phyloP scores from a whole-genome alignment of 2,797 vertebrate species.

The Scyliorhinus canicula region DNA sequence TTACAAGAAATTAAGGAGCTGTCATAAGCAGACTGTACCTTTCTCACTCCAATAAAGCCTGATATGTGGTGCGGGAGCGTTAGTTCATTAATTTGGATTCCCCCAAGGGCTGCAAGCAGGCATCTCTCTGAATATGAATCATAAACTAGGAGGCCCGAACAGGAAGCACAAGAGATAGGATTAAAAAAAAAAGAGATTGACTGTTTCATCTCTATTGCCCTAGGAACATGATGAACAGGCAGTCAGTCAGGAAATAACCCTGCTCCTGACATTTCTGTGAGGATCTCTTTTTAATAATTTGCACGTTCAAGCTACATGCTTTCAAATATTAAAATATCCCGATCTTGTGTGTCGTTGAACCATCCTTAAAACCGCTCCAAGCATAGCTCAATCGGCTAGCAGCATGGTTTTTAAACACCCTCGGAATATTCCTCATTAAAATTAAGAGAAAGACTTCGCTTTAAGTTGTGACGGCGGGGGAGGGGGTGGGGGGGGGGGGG shows the following conservation, averaged over 20 bases:
- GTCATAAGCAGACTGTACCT: conserved; percentile 59
- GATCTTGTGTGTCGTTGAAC: conserved; percentile 41
- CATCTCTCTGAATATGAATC: conserved; percentile 56
- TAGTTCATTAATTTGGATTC: conserved; percentile 62
- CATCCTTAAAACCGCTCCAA: conserved; percentile 49
- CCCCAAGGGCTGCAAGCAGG: conserved; percentile 48
- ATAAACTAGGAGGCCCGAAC: conserved; percentile 50
- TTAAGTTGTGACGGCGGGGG: conserved; percentile 54
- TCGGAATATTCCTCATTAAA: conserved; percentile 59
- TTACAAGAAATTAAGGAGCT: conserved; percentile 60
- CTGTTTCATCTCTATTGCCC: conserved; percentile 51
- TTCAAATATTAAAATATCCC: conserved; percentile 52
- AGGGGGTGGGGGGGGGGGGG: no score
- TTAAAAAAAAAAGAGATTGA: conserved; percentile 50
- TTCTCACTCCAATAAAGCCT: conserved; percentile 56
- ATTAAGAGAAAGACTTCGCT: conserved; percentile 7
- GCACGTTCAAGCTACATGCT: conserved; percentile 50
- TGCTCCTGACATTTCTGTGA: conserved; percentile 51
- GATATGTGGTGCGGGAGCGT: conserved; percentile 53
- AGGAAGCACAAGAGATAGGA: conserved; percentile 51
- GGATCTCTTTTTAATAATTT: conserved; percentile 57
- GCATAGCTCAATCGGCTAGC: conserved; percentile 53
- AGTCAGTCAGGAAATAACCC: conserved; percentile 54
- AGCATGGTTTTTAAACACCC: conserved; percentile 48
- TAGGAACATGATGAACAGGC: conserved; percentile 47